A percentile compares a stretch with the other conserved stretches of the same genome.
These are phyloP conservation scores for Gymnothorax javanicus DNA, from an alignment of 2,797 vertebrate genomes.

Conservation along the genomic window DNA sequence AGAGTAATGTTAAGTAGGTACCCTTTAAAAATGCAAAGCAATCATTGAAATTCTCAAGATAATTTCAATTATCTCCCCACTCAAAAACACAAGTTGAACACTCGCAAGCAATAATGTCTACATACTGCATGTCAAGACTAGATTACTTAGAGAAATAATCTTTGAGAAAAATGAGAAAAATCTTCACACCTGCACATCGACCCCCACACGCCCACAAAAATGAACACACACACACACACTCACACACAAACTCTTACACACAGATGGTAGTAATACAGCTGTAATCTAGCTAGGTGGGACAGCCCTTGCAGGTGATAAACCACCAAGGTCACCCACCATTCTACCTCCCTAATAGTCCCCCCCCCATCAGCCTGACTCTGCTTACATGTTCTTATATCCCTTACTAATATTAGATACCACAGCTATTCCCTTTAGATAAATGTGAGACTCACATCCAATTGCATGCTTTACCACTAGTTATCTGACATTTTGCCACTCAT, in stretches of 20 bases:
- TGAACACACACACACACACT: conserved; percentile 20
- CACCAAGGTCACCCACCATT: background rate
- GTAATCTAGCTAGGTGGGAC: background rate
- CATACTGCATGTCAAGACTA: background rate
- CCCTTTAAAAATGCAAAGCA: background rate
- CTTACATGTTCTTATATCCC: background rate
- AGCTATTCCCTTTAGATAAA: too few relatives aligned
- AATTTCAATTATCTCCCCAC: background rate
- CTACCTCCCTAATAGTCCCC: background rate
- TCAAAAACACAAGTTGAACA: conserved; percentile 24
- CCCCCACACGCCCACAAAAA: conserved; percentile 23
- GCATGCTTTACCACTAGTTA: background rate
- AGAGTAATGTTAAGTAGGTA: too few relatives aligned
- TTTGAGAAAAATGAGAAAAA: background rate
- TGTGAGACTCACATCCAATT: background rate
- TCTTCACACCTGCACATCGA: background rate
- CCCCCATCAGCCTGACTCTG: background rate
- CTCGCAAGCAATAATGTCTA: background rate
- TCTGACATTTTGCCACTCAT: background rate
- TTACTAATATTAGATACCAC: background rate
- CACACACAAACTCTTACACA: conserved; percentile 10
- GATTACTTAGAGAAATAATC: too few relatives aligned
- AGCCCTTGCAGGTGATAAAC: background rate
- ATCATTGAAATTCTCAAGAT: background rate
- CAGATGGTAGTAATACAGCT: conserved; percentile 7